Evolutionary conservation across 2,113 vertebrate genomes (phyloP).

Genomic region (Microcebus jonahi): DNA sequence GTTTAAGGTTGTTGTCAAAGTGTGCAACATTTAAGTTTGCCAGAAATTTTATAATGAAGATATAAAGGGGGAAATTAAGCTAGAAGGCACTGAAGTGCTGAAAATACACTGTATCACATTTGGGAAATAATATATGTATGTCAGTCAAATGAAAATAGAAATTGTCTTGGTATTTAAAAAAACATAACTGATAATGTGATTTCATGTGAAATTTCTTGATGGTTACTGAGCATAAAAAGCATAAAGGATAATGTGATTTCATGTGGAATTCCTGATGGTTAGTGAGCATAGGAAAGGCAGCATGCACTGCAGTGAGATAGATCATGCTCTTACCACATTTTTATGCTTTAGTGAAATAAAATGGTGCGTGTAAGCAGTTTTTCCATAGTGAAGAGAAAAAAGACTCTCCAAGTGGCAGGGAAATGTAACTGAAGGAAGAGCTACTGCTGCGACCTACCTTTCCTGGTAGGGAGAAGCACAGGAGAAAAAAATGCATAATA

Average conservation of each 20-base stretch:
- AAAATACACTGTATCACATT: slow-evolving; percentile 12
- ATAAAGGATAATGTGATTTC: neutral
- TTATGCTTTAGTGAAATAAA: slow-evolving; percentile 47
- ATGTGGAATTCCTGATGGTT: neutral
- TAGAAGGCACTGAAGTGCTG: neutral
- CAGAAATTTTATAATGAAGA: slow-evolving; percentile 47
- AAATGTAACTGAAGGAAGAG: neutral
- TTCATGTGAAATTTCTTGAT: slow-evolving; percentile 53
- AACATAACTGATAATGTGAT: slow-evolving; percentile 21
- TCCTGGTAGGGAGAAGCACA: neutral
- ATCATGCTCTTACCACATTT: neutral
- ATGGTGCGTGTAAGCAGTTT: neutral
- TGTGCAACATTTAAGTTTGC: neutral
- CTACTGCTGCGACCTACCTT: neutral
- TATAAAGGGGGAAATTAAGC: neutral
- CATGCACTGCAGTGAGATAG: neutral
- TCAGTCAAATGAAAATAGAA: slow-evolving; percentile 50
- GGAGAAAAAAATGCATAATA: neutral
- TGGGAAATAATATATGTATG: slow-evolving; percentile 9
- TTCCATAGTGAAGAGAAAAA: neutral
- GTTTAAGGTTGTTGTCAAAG: neutral
- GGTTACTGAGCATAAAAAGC: slow-evolving; percentile 40
- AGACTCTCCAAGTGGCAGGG: neutral
- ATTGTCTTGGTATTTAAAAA: slow-evolving; percentile 30
- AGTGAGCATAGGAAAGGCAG: neutral